Percentiles rank a stretch among this genome's conserved stretches.
Evolutionary conservation across 1,140 invertebrate genomes (phyloP).

Genomic region (Lepidurus arcticus): DNA sequence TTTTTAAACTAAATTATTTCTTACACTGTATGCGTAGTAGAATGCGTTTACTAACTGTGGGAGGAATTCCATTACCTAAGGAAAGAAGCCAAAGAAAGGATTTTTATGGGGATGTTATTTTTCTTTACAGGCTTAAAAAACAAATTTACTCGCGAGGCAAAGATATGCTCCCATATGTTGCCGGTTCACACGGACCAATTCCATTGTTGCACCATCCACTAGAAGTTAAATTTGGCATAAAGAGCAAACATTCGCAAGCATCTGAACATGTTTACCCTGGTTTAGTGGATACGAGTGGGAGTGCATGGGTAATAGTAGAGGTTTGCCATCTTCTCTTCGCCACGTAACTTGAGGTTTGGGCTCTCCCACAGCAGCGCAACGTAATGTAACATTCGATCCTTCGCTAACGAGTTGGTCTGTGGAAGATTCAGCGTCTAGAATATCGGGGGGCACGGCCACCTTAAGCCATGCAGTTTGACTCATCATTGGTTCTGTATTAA

Average conservation of each 20-base stretch:
- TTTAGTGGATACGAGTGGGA: background rate
- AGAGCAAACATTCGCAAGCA: background rate
- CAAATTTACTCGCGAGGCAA: conserved; percentile 72
- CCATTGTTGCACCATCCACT: conserved; percentile 49
- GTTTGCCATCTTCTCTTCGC: conserved; percentile 68
- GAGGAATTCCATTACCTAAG: conserved; percentile 75
- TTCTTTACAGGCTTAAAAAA: conserved; percentile 47
- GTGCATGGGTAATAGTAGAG: conserved; percentile 48
- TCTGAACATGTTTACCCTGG: background rate
- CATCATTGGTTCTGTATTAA: conserved; percentile 54
- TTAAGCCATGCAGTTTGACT: conserved; percentile 29
- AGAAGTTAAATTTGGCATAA: conserved; percentile 11
- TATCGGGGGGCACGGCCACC: conserved; percentile 72
- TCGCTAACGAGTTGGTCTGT: conserved; percentile 82
- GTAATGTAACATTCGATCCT: conserved; percentile 73
- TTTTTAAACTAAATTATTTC: conserved; percentile 48
- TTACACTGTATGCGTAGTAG: conserved; percentile 80
- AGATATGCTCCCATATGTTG: conserved; percentile 85
- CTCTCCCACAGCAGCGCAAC: conserved; percentile 59
- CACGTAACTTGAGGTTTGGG: conserved; percentile 73
- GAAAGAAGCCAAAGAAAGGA: background rate
- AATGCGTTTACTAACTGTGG: conserved; percentile 80
- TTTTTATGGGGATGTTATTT: background rate
- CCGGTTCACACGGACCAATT: conserved; percentile 62
- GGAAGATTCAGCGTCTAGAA: conserved; percentile 71